These are phyloP conservation scores for Eumaeus atala DNA, from an alignment of 1,140 invertebrate genomes.

Conservation along the genomic window DNA sequence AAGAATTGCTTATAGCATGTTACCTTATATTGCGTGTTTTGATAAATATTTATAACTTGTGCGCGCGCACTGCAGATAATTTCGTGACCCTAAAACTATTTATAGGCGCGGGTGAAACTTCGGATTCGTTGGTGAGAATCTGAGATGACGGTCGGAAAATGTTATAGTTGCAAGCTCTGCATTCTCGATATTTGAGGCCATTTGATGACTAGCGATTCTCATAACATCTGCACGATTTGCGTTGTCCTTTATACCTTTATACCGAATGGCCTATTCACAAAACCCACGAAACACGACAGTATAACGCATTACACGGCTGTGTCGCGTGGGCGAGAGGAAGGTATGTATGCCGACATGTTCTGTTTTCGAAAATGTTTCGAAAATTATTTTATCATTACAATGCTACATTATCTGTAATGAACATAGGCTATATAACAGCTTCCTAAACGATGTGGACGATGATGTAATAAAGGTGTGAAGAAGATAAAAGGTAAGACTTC, in stretches of 20 bases:
- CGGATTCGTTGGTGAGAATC: background rate
- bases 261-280: background rate
- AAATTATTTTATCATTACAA: no score
- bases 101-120: background rate
- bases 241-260: no score
- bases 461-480: no score
- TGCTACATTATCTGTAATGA: no score
- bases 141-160: background rate
- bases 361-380: no score
- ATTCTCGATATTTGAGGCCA: background rate
- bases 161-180: background rate
- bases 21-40: conserved; percentile 4
- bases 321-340: no score
- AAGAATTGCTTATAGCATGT: conserved; percentile 15
- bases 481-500: no score
- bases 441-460: no score
- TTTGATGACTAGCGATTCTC: background rate
- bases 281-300: background rate
- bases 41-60: conserved; percentile 17
- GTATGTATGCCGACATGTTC: no score
- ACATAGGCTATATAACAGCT: no score
- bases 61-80: conserved; percentile 1
- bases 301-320: background rate
- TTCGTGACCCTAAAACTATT: conserved; percentile 6
- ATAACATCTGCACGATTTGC: background rate